phyloP scores from a whole-genome alignment of 2,113 vertebrate genomes.

The Rattus norvegicus region GRCr8 NC_086030.1:40995501-40996000 shows the following conservation, averaged over 20 bases:
- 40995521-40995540: neutral
- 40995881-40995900: neutral
- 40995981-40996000: neutral
- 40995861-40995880: too few species aligned
- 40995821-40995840: too few species aligned
- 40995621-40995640: neutral
- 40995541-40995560: neutral
- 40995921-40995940: neutral
- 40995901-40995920: too few species aligned
- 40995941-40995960: neutral
- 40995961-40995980: neutral
- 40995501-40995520: neutral
- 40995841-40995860: too few species aligned
- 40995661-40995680: neutral
- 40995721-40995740: neutral
- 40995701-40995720: neutral
- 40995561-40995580: neutral
- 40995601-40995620: neutral
- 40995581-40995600: neutral
- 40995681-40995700: neutral
- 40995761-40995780: slow-evolving; percentile 17
- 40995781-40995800: neutral
- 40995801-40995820: too few species aligned
- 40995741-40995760: neutral
- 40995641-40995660: neutral